Conservation (phyloP, 2,113 vertebrate genomes). For the Vidua macroura region DNA sequence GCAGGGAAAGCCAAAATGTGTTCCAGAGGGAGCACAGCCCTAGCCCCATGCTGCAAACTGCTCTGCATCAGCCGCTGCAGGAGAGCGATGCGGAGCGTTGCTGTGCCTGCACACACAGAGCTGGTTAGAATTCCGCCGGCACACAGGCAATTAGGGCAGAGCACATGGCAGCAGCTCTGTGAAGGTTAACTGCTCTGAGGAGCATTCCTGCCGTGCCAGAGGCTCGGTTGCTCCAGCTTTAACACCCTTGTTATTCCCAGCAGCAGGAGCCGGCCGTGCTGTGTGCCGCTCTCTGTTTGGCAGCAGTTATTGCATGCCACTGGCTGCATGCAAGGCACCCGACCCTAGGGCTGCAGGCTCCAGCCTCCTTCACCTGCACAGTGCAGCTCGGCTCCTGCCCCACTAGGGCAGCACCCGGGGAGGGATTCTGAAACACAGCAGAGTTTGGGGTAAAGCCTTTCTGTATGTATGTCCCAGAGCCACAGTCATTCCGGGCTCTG, state of each 20-base stretch:
- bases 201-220: not conserved
- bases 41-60: not conserved
- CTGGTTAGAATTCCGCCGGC: not conserved
- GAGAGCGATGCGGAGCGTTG: rapidly evolving
- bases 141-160: not conserved
- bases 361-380: not conserved
- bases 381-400: not conserved
- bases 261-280: rapidly evolving
- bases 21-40: not conserved
- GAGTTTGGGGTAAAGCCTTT: not conserved
- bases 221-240: not conserved
- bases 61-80: not conserved
- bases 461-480: rapidly evolving
- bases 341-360: not conserved
- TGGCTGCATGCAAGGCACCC: not conserved
- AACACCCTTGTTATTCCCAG: not conserved
- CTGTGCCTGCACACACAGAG: rapidly evolving
- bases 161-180: not conserved
- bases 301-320: rapidly evolving
- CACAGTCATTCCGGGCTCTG: not conserved
- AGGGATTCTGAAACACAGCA: not conserved
- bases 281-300: not conserved
- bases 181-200: slow-evolving; percentile 14
- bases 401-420: not conserved
- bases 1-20: not conserved